Base-by-base conservation (phyloP, 2,888 invertebrate species). In the Mythimna loreyi region DNA sequence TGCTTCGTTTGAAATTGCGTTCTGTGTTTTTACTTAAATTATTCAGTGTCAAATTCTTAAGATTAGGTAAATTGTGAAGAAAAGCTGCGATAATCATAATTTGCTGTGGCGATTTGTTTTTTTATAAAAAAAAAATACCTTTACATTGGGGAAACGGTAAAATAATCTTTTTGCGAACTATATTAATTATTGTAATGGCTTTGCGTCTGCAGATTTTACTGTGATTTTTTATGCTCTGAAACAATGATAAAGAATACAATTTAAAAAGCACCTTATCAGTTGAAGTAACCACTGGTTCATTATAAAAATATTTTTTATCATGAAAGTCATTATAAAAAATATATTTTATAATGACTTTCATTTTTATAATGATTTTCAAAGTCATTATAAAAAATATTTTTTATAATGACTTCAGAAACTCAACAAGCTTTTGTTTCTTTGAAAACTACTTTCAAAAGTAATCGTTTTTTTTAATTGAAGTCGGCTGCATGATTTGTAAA, bases 91-190 rank as follows among this genome's bases (percentile, higher is more conserved):
- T 45, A 30, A 9, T 56, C 21, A 43, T 45, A 47, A 58, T 25
- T 19, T 63, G 62, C 69, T 28, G 7, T 19, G 28, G 79, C 81
- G 81, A 80, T 25, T 16, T 59, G 11, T 57, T n/a, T n/a, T n/a
- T n/a, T n/a, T n/a, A 60, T 53, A 36, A 60, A 19, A 23, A 1
- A 28, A 33, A 47, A 57, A 21, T 56, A 43, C 25, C 3, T 40
- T 25, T 45, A n/a, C 23, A 47, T 13, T 47, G 30, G 11, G 30
- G 7, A 21, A 3, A 33, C 13, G 0, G 13, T 4, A 49, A 33
- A 72, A 25, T 43, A 62, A 64, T 40, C 19, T 40, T 36, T 47
- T 45, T 62, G 77, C 72, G 77, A 58, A 25, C 16, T 16, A 16
- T n/a, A 8, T 45, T 6, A n/a, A n/a, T n/a, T 57, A 36, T 57